phyloP scores from a whole-genome alignment of 37 sponge, comb jelly and placozoan species.

The Hexactinellida sp. region DNA sequence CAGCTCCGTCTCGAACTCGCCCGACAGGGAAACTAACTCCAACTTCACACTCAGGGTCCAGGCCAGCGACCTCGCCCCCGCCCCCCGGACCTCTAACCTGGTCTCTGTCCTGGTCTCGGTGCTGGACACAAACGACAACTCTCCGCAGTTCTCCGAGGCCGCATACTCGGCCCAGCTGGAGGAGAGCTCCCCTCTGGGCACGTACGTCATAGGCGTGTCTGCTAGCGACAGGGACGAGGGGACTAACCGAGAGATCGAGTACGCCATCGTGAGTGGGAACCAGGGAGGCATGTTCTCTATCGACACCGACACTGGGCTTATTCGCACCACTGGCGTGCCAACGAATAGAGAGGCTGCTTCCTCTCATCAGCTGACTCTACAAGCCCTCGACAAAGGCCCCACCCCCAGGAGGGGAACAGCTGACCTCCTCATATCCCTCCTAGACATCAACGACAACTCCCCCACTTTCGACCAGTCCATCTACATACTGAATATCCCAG shows the following conservation, averaged over 20 bases:
- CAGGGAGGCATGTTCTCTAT: conserved; percentile 31
- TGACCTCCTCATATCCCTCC: neutral
- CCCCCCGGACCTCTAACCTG: neutral
- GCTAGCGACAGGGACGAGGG: conserved; percentile 27
- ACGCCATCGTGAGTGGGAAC: conserved; percentile 28
- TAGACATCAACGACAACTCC: neutral
- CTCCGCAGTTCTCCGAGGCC: conserved; percentile 37
- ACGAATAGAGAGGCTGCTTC: conserved; percentile 16
- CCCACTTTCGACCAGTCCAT: neutral
- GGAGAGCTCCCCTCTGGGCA: neutral
- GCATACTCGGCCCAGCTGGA: conserved; percentile 22
- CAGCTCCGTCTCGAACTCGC: neutral
- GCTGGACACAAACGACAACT: conserved; percentile 36
- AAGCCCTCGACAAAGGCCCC: conserved; percentile 16
- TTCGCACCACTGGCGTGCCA: neutral
- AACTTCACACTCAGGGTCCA: conserved; percentile 33
- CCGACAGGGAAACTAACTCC: conserved; percentile 34
- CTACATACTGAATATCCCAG: neutral
- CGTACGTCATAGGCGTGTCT: neutral
- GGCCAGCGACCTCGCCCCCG: conserved; percentile 26
- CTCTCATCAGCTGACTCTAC: neutral
- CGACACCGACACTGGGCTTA: conserved; percentile 35
- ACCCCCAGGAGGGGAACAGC: neutral
- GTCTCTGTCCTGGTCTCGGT: neutral
- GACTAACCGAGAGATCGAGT: conserved; percentile 22